Conservation (phyloP, 2,888 invertebrate species). For the Dorcus parallelipipedus region DNA sequence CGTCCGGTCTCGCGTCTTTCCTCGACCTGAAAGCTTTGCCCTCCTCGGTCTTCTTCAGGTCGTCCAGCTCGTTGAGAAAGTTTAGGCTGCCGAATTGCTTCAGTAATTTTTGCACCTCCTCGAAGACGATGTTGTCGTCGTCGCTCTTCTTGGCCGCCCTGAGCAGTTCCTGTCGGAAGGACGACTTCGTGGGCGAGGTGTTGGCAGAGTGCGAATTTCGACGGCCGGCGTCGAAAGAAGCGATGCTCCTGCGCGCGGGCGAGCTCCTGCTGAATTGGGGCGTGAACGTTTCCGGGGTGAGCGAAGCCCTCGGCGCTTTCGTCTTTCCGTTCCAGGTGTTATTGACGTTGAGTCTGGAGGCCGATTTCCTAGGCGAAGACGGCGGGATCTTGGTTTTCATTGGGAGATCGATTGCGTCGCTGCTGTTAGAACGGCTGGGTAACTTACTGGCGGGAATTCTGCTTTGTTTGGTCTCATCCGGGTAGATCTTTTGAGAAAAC, state of each 20-base stretch:
- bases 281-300: conserved; percentile 64
- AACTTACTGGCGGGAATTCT: conserved; percentile 26
- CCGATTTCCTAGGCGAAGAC: conserved; percentile 53
- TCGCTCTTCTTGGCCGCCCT: conserved; percentile 68
- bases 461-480: conserved; percentile 45
- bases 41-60: conserved; percentile 39
- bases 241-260: conserved; percentile 47
- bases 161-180: conserved; percentile 67
- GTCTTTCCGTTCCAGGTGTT: conserved; percentile 75
- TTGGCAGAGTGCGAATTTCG: conserved; percentile 55
- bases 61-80: conserved; percentile 61
- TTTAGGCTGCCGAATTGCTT: conserved; percentile 59
- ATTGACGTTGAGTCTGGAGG: conserved; percentile 45
- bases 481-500: conserved; percentile 61
- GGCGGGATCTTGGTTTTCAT: conserved; percentile 40
- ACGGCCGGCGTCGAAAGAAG: conserved; percentile 45
- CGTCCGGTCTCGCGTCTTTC: conserved; percentile 52
- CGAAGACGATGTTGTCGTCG: conserved; percentile 69
- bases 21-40: conserved; percentile 44
- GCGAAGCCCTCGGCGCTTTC: conserved; percentile 49
- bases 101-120: conserved; percentile 71
- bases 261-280: conserved; percentile 39
- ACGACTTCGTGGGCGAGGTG: conserved; percentile 62
- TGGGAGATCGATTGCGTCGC: conserved; percentile 42
- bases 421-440: conserved; percentile 49